phyloP scores from a whole-genome alignment of 1,140 invertebrate species.

The Zaprionus tsacasi region DNA sequence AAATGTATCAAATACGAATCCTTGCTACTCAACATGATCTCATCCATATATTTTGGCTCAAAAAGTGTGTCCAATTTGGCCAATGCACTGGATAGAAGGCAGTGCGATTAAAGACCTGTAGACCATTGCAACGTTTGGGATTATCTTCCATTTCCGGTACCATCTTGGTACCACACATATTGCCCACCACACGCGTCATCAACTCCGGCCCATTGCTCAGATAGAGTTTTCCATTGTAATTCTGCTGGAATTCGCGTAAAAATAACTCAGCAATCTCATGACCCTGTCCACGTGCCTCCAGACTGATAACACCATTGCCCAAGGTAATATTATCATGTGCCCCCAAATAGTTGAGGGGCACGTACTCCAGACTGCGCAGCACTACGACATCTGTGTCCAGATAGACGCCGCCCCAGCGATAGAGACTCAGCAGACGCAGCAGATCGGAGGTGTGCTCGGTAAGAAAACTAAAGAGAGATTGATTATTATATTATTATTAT shows the following conservation, averaged over 20 bases:
- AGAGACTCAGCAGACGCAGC: constrained; percentile 89
- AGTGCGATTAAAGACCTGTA: constrained; percentile 86
- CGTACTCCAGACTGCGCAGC: constrained; percentile 86
- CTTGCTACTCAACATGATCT: constrained; percentile 85
- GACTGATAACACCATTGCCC: constrained; percentile 88
- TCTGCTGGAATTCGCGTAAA: constrained; percentile 86
- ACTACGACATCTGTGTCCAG: constrained; percentile 91
- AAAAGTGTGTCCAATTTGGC: constrained; percentile 87
- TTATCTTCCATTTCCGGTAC: constrained; percentile 86
- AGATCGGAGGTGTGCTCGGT: constrained; percentile 88
- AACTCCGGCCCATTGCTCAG: constrained; percentile 90
- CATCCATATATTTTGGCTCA: constrained; percentile 82
- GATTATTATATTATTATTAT: background rate
- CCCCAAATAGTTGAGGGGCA: constrained; percentile 87
- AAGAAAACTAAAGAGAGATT: constrained; percentile 40
- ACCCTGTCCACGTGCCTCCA: constrained; percentile 86
- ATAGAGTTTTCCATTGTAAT: constrained; percentile 88
- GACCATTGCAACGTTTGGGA: constrained; percentile 86
- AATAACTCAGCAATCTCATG: constrained; percentile 86
- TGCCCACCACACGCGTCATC: constrained; percentile 87
- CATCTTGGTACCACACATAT: constrained; percentile 86
- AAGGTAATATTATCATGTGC: constrained; percentile 86
- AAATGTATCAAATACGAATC: constrained; percentile 87
- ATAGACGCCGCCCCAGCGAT: constrained; percentile 91
- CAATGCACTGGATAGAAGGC: constrained; percentile 88